Percentiles rank a stretch among this genome's conserved stretches.
Evolutionary conservation across 2,797 vertebrate species (phyloP).

Genomic region (Enteromius fasciolatus): DNA sequence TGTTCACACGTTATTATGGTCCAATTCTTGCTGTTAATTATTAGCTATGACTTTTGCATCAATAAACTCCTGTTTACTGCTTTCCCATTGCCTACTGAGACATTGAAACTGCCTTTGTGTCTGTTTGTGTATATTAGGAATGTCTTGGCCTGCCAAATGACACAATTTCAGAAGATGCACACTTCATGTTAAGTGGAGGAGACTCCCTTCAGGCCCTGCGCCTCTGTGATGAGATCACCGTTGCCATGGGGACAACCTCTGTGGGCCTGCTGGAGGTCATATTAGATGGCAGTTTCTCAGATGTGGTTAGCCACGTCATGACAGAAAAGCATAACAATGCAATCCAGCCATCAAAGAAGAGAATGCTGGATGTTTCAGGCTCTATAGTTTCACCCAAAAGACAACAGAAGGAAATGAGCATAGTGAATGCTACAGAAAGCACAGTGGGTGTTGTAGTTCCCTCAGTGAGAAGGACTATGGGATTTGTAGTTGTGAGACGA

Average conservation of each 20-base stretch:
- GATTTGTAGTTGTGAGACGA: constrained; percentile 67
- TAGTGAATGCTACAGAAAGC: constrained; percentile 2
- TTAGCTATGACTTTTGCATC: background rate
- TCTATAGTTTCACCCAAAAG: constrained; percentile 41
- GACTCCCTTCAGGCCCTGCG: constrained; percentile 88
- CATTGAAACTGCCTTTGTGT: background rate
- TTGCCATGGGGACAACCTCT: constrained; percentile 71
- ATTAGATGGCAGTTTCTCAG: constrained; percentile 80
- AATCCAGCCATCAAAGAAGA: constrained; percentile 60
- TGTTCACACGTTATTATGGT: background rate
- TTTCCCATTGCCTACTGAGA: background rate
- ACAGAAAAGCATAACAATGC: constrained; percentile 38
- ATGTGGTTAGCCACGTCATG: constrained; percentile 78
- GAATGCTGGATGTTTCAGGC: constrained; percentile 26
- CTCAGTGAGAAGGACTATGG: constrained; percentile 35
- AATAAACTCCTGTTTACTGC: background rate
- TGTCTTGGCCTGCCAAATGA: constrained; percentile 77
- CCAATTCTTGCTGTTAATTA: background rate
- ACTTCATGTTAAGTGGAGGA: constrained; percentile 89
- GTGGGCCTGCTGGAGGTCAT: constrained; percentile 86
- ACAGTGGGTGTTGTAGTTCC: constrained; percentile 18
- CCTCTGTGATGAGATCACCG: constrained; percentile 82
- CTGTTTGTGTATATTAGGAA: constrained; percentile 71
- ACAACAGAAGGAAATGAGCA: constrained; percentile 17
- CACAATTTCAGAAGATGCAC: constrained; percentile 74